phyloP scores from a whole-genome alignment of 2,113 vertebrate species.

The Clarias macrocephalus region DNA sequence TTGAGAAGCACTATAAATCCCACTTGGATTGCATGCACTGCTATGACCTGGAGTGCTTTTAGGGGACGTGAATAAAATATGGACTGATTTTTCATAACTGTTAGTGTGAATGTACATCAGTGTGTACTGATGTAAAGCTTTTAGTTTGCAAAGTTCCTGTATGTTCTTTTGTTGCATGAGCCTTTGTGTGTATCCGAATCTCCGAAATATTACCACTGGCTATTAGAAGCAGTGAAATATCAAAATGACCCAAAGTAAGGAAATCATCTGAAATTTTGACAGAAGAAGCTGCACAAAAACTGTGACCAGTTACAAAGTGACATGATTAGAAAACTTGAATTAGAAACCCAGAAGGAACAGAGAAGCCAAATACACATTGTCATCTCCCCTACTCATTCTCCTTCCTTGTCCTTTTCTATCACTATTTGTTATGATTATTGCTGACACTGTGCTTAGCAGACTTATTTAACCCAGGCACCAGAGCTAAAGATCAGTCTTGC shows the following conservation, averaged over 20 bases:
- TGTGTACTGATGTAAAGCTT: neutral
- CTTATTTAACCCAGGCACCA: neutral
- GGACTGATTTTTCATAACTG: constrained; percentile 32
- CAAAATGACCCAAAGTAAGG: constrained; percentile 20
- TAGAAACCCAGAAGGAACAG: constrained; percentile 31
- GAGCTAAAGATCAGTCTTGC: neutral
- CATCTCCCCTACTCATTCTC: neutral
- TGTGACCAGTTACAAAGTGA: constrained; percentile 25
- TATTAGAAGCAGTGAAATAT: constrained; percentile 17
- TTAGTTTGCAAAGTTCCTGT: neutral
- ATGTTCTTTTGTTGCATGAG: neutral
- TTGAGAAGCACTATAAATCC: constrained; percentile 19
- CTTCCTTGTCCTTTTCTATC: constrained; percentile 3
- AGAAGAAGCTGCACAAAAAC: constrained; percentile 20
- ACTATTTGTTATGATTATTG: constrained; percentile 21
- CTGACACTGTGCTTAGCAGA: neutral
- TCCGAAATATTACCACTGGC: neutral
- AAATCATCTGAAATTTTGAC: constrained; percentile 37
- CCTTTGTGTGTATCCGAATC: neutral
- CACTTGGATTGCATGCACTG: constrained; percentile 31
- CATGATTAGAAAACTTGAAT: constrained; percentile 14
- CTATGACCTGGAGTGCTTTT: constrained; percentile 22
- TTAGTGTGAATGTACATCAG: constrained; percentile 10
- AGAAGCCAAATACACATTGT: constrained; percentile 16
- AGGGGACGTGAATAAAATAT: constrained; percentile 34